These are phyloP conservation scores for Macrotus californicus DNA, from an alignment of 2,113 vertebrate genomes.

Conservation along the genomic window DNA sequence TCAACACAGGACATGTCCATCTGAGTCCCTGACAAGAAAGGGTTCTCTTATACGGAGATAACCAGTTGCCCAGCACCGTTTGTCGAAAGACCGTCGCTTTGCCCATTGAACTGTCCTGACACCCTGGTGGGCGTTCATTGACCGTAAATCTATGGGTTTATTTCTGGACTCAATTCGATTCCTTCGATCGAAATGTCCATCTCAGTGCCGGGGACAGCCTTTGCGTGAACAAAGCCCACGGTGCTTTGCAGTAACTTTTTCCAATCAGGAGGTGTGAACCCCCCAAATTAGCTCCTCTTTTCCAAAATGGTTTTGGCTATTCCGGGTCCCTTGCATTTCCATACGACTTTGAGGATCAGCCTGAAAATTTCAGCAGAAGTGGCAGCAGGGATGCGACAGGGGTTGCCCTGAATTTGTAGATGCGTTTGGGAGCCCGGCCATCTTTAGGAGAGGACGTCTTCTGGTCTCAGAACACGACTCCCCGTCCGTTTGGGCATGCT, in stretches of 20 bases:
- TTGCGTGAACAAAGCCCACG: neutral
- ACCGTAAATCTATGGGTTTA: neutral
- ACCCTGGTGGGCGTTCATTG: neutral
- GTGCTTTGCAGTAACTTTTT: neutral
- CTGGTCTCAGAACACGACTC: neutral
- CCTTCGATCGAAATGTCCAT: neutral
- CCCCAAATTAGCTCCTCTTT: neutral
- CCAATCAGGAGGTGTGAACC: neutral
- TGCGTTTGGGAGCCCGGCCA: fast-evolving
- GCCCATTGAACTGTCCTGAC: neutral
- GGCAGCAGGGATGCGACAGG: neutral
- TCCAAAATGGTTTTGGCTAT: too few species aligned
- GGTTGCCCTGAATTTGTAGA: fast-evolving
- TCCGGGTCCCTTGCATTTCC: neutral
- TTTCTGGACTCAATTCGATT: neutral
- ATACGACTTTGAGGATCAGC: neutral
- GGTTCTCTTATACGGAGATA: neutral
- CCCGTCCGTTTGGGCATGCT: too few species aligned
- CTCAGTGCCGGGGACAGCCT: neutral
- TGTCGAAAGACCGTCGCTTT: neutral
- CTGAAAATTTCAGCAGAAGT: neutral
- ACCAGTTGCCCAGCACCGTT: neutral
- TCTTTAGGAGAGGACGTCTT: neutral
- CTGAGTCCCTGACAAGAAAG: neutral
- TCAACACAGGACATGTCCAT: neutral